These are phyloP conservation scores for Champsocephalus gunnari DNA, from an alignment of 2,797 vertebrate genomes.

Conservation along the genomic window DNA sequence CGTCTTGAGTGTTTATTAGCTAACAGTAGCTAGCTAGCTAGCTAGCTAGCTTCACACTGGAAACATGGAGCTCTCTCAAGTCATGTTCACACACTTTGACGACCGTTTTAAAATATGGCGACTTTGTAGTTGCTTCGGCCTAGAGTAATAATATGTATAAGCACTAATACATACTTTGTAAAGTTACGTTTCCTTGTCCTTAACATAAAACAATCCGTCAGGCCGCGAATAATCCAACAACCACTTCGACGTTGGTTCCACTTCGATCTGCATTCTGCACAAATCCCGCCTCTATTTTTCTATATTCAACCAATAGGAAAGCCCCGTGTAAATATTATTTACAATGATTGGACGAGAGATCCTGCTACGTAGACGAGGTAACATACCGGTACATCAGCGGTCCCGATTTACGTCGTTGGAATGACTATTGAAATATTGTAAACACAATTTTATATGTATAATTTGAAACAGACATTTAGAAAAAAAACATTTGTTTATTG, in stretches of 20 bases:
- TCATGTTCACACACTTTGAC: conserved; percentile 37
- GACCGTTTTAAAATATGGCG: conserved; percentile 25
- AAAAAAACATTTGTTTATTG: background rate
- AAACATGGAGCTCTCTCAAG: conserved; percentile 15
- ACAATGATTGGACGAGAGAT: conserved; percentile 50
- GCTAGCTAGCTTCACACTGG: conserved; percentile 56
- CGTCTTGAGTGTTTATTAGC: background rate
- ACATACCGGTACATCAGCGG: conserved; percentile 14
- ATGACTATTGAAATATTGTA: background rate
- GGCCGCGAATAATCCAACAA: conserved; percentile 67
- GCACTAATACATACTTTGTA: conserved; percentile 23
- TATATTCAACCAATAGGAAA: conserved; percentile 53
- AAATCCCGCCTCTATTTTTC: conserved; percentile 62
- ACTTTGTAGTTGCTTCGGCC: conserved; percentile 24
- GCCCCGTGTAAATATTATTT: background rate
- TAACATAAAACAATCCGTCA: conserved; percentile 44
- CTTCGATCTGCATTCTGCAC: background rate
- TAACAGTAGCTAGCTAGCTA: conserved; percentile 50
- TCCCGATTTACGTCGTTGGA: no score
- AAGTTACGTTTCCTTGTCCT: conserved; percentile 37
- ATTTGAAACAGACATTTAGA: background rate
- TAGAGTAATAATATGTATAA: conserved; percentile 16
- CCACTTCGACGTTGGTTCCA: conserved; percentile 30
- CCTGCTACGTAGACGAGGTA: background rate
- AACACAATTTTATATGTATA: background rate